Conservation (phyloP, 2,888 invertebrate species). For the Ptychoptera contaminata region DNA sequence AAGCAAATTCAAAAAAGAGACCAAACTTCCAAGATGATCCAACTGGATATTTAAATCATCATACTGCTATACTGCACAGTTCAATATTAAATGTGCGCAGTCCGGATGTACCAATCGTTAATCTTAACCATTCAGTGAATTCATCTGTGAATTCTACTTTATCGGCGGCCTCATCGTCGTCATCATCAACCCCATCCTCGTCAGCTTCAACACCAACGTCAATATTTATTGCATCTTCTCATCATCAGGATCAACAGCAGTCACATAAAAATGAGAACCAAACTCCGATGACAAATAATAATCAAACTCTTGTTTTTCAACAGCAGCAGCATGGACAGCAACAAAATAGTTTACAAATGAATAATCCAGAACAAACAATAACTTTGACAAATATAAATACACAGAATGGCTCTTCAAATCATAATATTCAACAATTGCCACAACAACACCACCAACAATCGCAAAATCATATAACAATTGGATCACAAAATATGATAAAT, state of each 20-base stretch:
- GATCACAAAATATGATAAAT: background rate
- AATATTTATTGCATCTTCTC: background rate
- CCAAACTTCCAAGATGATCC: conserved; percentile 87
- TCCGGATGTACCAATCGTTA: conserved; percentile 16
- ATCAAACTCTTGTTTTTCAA: conserved; percentile 1
- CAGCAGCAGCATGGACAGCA: conserved; percentile 5
- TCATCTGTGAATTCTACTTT: too few relatives aligned
- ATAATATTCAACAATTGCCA: conserved; percentile 12
- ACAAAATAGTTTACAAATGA: conserved; percentile 9
- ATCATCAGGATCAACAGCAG: conserved; percentile 17
- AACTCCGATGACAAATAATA: conserved; percentile 14
- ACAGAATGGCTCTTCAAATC: background rate
- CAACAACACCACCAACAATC: background rate
- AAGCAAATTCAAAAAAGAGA: conserved; percentile 20
- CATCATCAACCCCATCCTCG: too few relatives aligned
- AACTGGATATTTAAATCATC: conserved; percentile 78
- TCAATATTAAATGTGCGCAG: conserved; percentile 46
- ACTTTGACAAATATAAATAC: conserved; percentile 9
- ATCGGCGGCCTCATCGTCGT: too few relatives aligned
- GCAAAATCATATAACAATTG: background rate
- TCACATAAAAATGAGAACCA: conserved; percentile 16
- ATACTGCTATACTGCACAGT: conserved; percentile 71
- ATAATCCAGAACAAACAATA: conserved; percentile 14
- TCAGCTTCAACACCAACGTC: too few relatives aligned
- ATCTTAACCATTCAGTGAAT: background rate